Evolutionary conservation across 2,797 vertebrate species (phyloP), one percentile per base, ranked within the genome.

Genomic region (Poeciliopsis presidionis): DNA sequence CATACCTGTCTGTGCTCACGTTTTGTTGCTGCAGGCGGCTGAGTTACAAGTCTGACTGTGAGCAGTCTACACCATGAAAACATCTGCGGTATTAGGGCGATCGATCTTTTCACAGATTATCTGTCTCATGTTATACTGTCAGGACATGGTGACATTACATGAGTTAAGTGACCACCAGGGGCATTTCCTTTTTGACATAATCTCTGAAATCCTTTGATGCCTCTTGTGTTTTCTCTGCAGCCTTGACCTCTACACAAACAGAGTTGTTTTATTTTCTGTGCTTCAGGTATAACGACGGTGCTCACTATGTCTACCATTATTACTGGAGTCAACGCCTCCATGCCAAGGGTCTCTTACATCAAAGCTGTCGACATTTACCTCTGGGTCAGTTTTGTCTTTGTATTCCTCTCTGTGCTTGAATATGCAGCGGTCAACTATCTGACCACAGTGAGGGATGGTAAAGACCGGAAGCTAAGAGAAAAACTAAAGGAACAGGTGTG

Each of bases 381-480:
- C 43, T 96, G 96, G 96, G 95, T 95, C 90, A 96, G 96, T 75
- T 96, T 96, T 18, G 95, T 96, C 72, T 96, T 96, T 0, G 96
- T 96, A 25, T 96, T 96, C 85, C 91, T 96, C 14, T 96, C 95
- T 0, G 96, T 96, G 74, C 90, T 96, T 4, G 95, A 96, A 73
- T 96, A 96, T 1, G 96, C 95, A 2, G 96, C 95, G 0, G 95
- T 96, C 61, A 96, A 98, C 90, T 97, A 97, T 86, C 91, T 98
- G 90, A 97, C 96, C 0, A 97, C 97, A 0, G 94, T 97, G 78
- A 95, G 96, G 75, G 96, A 97, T n/a, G 90, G 97, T 1, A 97
- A 96, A 78, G 95, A 97, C 55, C 94, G 95, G 70, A 97, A 97
- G 76, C 91, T 96, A 41, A 73, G 90, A 72, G 95, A 96, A 65